Conservation (phyloP, 2,888 invertebrate species). For the Drosophila imparisetae region DNA sequence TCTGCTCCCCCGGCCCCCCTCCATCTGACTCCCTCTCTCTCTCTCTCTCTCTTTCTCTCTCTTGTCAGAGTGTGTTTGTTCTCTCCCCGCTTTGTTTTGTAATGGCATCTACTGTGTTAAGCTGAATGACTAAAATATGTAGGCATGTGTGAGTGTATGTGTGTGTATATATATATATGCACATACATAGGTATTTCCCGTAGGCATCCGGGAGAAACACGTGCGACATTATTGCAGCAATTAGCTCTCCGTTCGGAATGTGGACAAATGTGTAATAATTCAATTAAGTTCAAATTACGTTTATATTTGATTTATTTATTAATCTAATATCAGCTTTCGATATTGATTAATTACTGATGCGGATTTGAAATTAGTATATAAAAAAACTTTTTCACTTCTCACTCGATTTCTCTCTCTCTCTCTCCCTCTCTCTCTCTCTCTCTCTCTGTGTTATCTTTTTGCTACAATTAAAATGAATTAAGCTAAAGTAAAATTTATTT, state of each 20-base stretch:
- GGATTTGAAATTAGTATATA: neutral
- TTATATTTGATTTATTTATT: conserved; percentile 76
- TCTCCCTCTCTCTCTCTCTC: neutral
- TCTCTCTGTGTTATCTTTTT: neutral
- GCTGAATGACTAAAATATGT: conserved; percentile 52
- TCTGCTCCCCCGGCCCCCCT: neutral
- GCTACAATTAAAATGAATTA: conserved; percentile 57
- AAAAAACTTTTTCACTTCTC: neutral
- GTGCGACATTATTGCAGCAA: conserved; percentile 79
- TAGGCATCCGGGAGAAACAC: conserved; percentile 54
- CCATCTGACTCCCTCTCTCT: neutral
- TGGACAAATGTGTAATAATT: conserved; percentile 77
- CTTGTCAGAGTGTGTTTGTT: conserved; percentile 6
- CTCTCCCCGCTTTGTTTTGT: conserved; percentile 41
- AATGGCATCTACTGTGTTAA: conserved; percentile 50
- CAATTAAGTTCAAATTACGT: conserved; percentile 76
- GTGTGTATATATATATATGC: neutral
- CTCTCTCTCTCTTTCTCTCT: neutral
- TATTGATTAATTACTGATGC: conserved; percentile 43
- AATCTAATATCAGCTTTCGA: conserved; percentile 40
- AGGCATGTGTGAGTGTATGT: conserved; percentile 8
- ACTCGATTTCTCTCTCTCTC: conserved; percentile 6
- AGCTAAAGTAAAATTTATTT: neutral
- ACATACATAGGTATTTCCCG: conserved; percentile 23
- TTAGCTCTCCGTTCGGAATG: conserved; percentile 62